Percentiles rank a stretch among this genome's conserved stretches.
These are phyloP conservation scores for Scolanthus callimorphus DNA, from an alignment of 92 coral and sea anemone species.

Conservation along the genomic window DNA sequence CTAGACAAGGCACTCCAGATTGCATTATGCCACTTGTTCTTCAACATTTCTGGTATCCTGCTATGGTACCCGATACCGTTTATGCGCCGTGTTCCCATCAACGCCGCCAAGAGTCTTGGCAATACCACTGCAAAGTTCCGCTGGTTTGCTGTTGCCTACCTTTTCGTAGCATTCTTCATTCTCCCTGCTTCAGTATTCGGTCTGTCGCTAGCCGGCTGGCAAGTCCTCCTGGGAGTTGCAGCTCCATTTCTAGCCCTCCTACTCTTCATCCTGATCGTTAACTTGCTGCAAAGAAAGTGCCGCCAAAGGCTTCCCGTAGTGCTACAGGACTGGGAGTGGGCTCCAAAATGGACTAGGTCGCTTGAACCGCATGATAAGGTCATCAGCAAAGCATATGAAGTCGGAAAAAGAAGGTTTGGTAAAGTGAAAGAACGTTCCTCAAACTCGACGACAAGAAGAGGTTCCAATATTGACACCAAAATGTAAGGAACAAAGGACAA, in stretches of 20 bases:
- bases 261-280: background rate
- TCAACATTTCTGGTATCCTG: conserved; percentile 14
- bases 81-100: conserved; percentile 17
- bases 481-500: too few species aligned
- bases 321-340: conserved; percentile 14
- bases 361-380: conserved; percentile 11
- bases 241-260: background rate
- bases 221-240: conserved; percentile 8
- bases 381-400: conserved; percentile 1
- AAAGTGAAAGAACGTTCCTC: too few species aligned
- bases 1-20: conserved; percentile 2
- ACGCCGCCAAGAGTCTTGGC: conserved; percentile 11
- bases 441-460: background rate
- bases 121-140: conserved; percentile 22
- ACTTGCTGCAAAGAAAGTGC: conserved; percentile 1
- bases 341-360: conserved; percentile 10
- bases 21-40: conserved; percentile 16
- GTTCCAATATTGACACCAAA: background rate
- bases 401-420: background rate
- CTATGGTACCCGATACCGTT: conserved; percentile 15
- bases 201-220: conserved; percentile 17
- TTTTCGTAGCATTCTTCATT: background rate
- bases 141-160: conserved; percentile 24
- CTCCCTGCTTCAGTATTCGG: conserved; percentile 12
- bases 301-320: background rate